Percentiles rank a stretch among this genome's conserved stretches.
Evolutionary conservation across 2,888 invertebrate species (phyloP).

Genomic region (Tubiluchus corallicola): DNA sequence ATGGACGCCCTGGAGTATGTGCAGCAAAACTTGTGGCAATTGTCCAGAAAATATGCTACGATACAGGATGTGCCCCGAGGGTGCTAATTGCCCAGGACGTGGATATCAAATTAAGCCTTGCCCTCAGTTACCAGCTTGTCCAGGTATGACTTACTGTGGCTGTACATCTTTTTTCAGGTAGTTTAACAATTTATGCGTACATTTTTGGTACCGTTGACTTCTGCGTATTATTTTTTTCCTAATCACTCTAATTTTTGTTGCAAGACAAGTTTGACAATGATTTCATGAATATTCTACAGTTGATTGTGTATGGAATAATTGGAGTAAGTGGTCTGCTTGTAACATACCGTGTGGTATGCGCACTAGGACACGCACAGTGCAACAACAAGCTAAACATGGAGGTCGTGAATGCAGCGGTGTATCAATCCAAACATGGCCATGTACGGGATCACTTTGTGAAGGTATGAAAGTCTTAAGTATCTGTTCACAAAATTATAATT

Average conservation of each 20-base stretch:
- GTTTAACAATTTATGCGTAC: no score
- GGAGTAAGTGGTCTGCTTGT: not conserved
- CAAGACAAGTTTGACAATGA: no score
- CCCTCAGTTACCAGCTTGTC: not conserved
- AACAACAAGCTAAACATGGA: not conserved
- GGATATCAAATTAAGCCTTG: not conserved
- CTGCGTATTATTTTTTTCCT: no score
- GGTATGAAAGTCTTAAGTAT: no score
- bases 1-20: not conserved
- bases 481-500: no score
- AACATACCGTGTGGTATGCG: not conserved
- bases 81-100: not conserved
- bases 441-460: no score
- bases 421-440: not conserved
- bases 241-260: no score
- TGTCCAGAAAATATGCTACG: not conserved
- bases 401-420: not conserved
- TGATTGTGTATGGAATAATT: not conserved
- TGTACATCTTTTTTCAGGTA: no score
- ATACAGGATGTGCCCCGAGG: not conserved
- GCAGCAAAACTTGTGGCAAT: not conserved
- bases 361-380: not conserved
- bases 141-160: no score
- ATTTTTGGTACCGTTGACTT: no score
- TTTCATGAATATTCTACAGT: no score